phyloP scores from a whole-genome alignment of 2,888 invertebrate species.

The Gymnoscelis rufifasciata region DNA sequence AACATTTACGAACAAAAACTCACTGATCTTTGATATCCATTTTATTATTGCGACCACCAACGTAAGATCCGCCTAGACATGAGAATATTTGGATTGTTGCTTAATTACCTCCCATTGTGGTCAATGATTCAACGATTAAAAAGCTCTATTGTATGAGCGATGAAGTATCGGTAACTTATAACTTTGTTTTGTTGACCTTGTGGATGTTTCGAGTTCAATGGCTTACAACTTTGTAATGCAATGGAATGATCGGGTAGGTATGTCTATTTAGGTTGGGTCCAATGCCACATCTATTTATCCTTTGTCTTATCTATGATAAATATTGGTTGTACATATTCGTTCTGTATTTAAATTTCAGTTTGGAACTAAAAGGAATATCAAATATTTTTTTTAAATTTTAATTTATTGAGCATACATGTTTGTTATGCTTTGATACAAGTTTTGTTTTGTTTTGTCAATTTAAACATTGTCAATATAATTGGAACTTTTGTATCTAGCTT shows the following conservation, averaged over 20 bases:
- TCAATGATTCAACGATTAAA: conserved; percentile 41
- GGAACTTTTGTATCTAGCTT: no score
- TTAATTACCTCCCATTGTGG: conserved; percentile 76
- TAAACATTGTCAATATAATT: no score
- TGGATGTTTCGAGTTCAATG: conserved; percentile 26
- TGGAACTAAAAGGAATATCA: no score
- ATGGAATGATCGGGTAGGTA: background rate
- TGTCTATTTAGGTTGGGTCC: background rate
- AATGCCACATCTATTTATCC: no score
- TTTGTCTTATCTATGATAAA: background rate
- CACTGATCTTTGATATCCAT: conserved; percentile 40
- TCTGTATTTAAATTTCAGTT: no score
- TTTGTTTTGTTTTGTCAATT: no score
- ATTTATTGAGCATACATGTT: no score
- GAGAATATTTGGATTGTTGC: conserved; percentile 72
- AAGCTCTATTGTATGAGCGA: conserved; percentile 33
- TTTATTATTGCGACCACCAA: conserved; percentile 71
- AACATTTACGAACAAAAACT: conserved; percentile 22
- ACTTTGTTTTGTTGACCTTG: conserved; percentile 29
- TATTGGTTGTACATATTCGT: background rate
- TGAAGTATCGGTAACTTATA: conserved; percentile 19
- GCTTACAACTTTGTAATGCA: conserved; percentile 11
- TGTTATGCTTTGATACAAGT: no score
- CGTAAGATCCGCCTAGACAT: conserved; percentile 62
- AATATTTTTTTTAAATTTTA: no score